Evolutionary conservation across 2,888 invertebrate genomes (phyloP).

Genomic region (Drosophila paranaensis): DNA sequence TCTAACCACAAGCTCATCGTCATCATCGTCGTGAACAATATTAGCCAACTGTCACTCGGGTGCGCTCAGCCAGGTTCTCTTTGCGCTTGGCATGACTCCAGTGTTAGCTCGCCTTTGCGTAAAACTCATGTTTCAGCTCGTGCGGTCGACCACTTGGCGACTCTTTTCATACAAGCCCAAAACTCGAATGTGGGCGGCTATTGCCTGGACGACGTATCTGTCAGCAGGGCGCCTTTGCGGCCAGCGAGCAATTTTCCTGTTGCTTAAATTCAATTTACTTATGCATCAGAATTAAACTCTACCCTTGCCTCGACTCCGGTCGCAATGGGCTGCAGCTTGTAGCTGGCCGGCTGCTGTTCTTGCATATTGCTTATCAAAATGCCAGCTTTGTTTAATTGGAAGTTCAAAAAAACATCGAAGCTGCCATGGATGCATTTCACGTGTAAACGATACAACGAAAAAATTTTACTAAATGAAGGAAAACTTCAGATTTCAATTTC

Average conservation of each 20-base stretch:
- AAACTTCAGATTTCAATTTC: conserved; percentile 74
- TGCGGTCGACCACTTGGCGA: conserved; percentile 53
- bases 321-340: not conserved
- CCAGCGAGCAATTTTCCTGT: conserved; percentile 65
- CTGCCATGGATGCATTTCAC: conserved; percentile 49
- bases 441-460: conserved; percentile 31
- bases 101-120: conserved; percentile 19
- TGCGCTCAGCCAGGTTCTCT: conserved; percentile 6
- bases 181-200: conserved; percentile 6
- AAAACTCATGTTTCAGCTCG: conserved; percentile 51
- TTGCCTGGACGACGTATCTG: conserved; percentile 11
- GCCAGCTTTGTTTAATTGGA: conserved; percentile 67
- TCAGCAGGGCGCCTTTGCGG: conserved; percentile 55
- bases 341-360: conserved; percentile 14
- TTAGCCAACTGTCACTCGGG: conserved; percentile 9
- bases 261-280: conserved; percentile 74
- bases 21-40: conserved; percentile 18
- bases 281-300: conserved; percentile 64
- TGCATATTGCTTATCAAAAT: conserved; percentile 47
- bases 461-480: conserved; percentile 17
- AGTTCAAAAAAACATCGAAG: conserved; percentile 51
- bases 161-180: conserved; percentile 25
- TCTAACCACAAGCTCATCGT: conserved; percentile 30
- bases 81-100: not conserved
- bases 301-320: conserved; percentile 4